A percentile compares a stretch with the other conserved stretches of the same genome.
Conservation (phyloP, 2,797 vertebrate species). For the Morus bassanus region DNA sequence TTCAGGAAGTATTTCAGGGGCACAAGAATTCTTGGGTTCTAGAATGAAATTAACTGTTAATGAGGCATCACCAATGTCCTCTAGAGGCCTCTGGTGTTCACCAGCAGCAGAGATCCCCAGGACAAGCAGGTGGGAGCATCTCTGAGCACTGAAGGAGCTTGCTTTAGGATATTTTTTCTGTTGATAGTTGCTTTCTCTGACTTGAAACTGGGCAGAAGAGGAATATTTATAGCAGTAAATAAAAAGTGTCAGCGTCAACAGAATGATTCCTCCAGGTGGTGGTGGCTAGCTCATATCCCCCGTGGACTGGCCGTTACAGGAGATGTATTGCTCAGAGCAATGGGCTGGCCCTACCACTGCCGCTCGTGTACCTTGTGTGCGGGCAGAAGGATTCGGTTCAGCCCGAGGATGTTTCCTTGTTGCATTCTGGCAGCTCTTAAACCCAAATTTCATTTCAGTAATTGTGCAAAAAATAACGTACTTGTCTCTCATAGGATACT, state of each 20-base stretch:
- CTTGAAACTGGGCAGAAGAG: not conserved
- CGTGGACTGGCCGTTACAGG: accelerated
- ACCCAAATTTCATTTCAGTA: slow-evolving; percentile 8
- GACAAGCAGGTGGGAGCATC: not conserved
- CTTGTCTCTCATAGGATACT: slow-evolving; percentile 47
- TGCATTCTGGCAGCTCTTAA: not conserved
- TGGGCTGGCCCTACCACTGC: not conserved
- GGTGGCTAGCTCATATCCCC: not conserved
- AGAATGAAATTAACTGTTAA: not conserved
- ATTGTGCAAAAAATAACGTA: slow-evolving; percentile 50
- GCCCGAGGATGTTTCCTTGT: not conserved
- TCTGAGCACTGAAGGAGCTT: not conserved
- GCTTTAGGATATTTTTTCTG: not conserved
- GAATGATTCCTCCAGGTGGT: not conserved
- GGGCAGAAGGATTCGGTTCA: not conserved
- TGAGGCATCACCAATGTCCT: not conserved
- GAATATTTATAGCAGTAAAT: not conserved
- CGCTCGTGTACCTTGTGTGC: accelerated
- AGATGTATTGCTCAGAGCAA: accelerated
- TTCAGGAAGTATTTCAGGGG: not conserved
- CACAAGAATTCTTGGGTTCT: not conserved
- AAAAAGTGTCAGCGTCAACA: not conserved
- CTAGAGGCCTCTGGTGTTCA: not conserved
- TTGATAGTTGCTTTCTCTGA: not conserved
- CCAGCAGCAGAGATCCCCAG: not conserved